phyloP scores from a whole-genome alignment of 92 coral and sea anemone species.

The Paramuricea clavata region DNA sequence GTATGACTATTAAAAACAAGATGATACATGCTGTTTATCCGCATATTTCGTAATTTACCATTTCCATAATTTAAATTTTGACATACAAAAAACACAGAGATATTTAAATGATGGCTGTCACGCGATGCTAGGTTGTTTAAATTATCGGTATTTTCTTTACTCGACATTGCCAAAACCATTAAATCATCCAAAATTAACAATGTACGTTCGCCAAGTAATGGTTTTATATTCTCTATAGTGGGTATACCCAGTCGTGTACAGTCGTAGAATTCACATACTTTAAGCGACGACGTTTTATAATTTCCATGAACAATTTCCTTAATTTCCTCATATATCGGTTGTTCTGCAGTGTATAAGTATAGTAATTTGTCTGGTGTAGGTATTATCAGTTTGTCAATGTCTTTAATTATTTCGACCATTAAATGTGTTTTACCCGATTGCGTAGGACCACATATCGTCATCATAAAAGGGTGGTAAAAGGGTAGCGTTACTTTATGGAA shows the following conservation, averaged over 20 bases:
- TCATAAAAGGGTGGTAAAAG: not conserved
- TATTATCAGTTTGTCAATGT: not conserved
- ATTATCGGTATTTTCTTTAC: not conserved
- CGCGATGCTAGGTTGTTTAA: too few relatives aligned
- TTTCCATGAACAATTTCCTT: not conserved
- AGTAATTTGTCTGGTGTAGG: not conserved
- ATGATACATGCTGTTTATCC: too few relatives aligned
- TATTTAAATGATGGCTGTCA: too few relatives aligned
- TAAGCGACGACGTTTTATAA: not conserved
- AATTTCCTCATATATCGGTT: not conserved
- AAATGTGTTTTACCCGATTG: not conserved
- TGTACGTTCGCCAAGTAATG: not conserved
- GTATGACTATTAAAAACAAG: too few relatives aligned
- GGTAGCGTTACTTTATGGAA: too few relatives aligned
- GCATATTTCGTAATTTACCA: too few relatives aligned
- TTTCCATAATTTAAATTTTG: too few relatives aligned
- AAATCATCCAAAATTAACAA: not conserved
- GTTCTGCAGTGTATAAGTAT: too few relatives aligned
- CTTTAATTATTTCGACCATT: too few relatives aligned
- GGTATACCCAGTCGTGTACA: not conserved
- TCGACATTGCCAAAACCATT: not conserved
- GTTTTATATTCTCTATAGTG: not conserved
- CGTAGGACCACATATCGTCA: not conserved
- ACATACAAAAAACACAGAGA: too few relatives aligned
- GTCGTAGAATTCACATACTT: not conserved